These are phyloP conservation scores for Drosophila sucinea DNA, from an alignment of 1,140 invertebrate genomes.

Conservation along the genomic window DNA sequence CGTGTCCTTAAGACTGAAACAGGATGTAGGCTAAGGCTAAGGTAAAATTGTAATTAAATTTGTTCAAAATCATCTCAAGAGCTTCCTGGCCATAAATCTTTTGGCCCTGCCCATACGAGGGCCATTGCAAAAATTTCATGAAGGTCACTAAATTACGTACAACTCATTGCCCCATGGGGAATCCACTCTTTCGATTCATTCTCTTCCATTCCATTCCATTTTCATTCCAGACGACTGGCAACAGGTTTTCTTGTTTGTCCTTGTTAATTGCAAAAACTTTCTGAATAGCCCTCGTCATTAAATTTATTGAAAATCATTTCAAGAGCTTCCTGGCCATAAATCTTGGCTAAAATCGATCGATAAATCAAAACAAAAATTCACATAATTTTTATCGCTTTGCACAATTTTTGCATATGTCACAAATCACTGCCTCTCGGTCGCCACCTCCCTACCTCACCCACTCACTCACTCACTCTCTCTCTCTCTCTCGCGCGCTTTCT, in stretches of 20 bases:
- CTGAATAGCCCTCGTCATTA: background rate
- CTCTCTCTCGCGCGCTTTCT: background rate
- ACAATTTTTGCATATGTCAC: conserved; percentile 75
- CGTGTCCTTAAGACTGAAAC: conserved; percentile 41
- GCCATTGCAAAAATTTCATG: background rate
- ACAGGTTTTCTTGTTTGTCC: background rate
- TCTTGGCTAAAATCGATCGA: conserved; percentile 25
- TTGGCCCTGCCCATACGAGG: conserved; percentile 17
- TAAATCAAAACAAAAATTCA: conserved; percentile 72
- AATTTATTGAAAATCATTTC: conserved; percentile 6
- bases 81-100: conserved; percentile 53
- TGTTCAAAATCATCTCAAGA: conserved; percentile 35
- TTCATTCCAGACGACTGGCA: background rate
- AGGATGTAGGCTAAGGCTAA: conserved; percentile 31
- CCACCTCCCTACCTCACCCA: background rate
- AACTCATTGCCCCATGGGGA: no score
- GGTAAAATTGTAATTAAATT: conserved; percentile 71
- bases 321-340: background rate
- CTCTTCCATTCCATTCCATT: background rate
- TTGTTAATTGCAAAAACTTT: background rate
- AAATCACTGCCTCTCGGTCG: background rate
- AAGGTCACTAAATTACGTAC: no score
- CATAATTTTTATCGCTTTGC: conserved; percentile 77
- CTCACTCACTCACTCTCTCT: background rate
- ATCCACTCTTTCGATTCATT: no score